phyloP scores from a whole-genome alignment of 2,113 vertebrate genomes.

The Lepidothrix coronata region DNA sequence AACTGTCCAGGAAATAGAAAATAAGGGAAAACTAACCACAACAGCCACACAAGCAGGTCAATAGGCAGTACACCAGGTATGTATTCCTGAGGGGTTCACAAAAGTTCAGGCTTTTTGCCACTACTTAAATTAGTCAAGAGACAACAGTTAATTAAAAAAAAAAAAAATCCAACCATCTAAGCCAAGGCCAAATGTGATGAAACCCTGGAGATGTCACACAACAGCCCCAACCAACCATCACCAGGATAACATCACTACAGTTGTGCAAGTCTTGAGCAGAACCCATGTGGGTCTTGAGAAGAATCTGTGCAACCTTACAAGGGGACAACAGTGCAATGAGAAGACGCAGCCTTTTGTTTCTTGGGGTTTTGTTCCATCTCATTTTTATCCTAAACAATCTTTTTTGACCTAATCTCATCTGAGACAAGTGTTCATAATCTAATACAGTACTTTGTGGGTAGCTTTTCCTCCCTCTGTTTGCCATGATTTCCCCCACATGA shows the following conservation, averaged over 20 bases:
- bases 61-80: neutral
- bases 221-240: neutral
- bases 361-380: neutral
- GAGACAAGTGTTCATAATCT: neutral
- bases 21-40: neutral
- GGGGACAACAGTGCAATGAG: accelerated
- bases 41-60: neutral
- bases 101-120: neutral
- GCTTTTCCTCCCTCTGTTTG: neutral
- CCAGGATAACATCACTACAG: neutral
- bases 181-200: neutral
- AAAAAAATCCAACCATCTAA: neutral
- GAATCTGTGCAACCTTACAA: neutral
- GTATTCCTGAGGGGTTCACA: neutral
- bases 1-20: neutral
- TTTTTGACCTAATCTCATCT: neutral
- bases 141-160: neutral
- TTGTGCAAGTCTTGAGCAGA: neutral
- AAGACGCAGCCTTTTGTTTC: neutral
- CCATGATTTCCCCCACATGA: neutral
- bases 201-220: neutral
- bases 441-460: neutral
- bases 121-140: neutral
- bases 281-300: neutral
- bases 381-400: neutral